Base-by-base conservation (phyloP, 2,888 invertebrate species). In the Caenorhabditis sp. region DNA sequence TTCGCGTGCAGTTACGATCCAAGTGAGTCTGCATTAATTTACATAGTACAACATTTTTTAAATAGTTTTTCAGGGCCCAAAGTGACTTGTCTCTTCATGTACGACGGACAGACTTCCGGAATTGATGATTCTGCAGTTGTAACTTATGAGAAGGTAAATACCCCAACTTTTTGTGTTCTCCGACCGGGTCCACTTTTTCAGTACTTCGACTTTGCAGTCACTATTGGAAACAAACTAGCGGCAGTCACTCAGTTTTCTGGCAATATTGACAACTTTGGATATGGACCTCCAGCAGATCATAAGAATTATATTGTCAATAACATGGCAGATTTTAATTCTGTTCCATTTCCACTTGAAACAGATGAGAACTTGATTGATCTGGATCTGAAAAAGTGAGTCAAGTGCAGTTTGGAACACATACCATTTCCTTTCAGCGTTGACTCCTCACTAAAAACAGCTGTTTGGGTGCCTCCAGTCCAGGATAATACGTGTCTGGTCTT, bases 81-180 rank as follows among this genome's bases (percentile, higher is more conserved):
- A 18, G 51, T 79, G 0, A 72, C 79, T 0, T 79, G 79, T n/a
- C 37, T 72, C 44, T 47, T 79, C 20, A 67, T 79, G 71, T 62
- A 44, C 8, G 79, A 79, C 60, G 15, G 50, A 4, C 67, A 61
- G n/a, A 50, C 79, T 0, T 2, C 26, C 15, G 71, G 67, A 35
- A 50, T 50, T 6, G 20, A 11, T 55, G 8, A 24, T 15, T 20
- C n/a, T 3, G 68, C 61, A 0, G 55, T 69, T 1, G 15, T 1
- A 3, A 77, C 37, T 13, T 72, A 56, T 50, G n/a, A 24, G 40
- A 47, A 24, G 0, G 64, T 64, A 15, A n/a, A n/a, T n/a, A n/a
- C n/a, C n/a, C n/a, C n/a, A n/a, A n/a, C n/a, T n/a, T n/a, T n/a
- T n/a, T n/a, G n/a, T n/a, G n/a, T n/a, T n/a, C n/a, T n/a, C n/a